Evolutionary conservation across 2,113 vertebrate genomes (phyloP).

Genomic region (Seriola dumerili): DNA sequence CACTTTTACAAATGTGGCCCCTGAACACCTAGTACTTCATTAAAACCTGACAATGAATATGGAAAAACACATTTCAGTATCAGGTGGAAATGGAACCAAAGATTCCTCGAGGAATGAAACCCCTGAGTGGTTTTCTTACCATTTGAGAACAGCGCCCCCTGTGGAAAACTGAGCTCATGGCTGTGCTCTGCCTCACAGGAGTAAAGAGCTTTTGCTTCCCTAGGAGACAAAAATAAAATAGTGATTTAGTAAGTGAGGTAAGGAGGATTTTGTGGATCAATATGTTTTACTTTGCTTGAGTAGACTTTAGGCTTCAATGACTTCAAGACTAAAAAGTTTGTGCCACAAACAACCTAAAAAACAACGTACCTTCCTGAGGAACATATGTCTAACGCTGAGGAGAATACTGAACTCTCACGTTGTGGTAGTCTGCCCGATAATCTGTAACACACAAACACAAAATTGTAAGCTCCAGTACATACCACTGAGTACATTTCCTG

Average conservation of each 20-base stretch:
- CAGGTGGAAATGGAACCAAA: neutral
- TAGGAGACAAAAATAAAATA: constrained; percentile 72
- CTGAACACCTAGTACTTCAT: neutral
- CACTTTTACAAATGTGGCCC: neutral
- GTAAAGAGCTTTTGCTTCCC: constrained; percentile 96
- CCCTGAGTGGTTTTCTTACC: constrained; percentile 82
- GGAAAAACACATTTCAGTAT: neutral
- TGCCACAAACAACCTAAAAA: neutral
- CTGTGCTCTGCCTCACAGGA: constrained; percentile 97
- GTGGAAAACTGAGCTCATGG: constrained; percentile 96
- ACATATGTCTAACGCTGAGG: constrained; percentile 86
- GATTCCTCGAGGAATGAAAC: neutral
- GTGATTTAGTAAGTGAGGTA: neutral
- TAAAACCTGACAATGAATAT: neutral
- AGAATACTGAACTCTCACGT: constrained; percentile 91
- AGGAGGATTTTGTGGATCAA: neutral
- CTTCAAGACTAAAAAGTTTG: neutral
- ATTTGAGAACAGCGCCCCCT: constrained; percentile 94
- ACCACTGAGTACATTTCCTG: neutral
- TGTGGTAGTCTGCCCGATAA: constrained; percentile 89
- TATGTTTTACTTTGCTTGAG: neutral
- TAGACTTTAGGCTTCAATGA: neutral
- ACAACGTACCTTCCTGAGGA: constrained; percentile 75
- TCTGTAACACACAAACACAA: constrained; percentile 81
- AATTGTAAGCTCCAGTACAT: neutral